Conservation (phyloP, 2,888 invertebrate species). For the Trissoscelio sp. region DNA sequence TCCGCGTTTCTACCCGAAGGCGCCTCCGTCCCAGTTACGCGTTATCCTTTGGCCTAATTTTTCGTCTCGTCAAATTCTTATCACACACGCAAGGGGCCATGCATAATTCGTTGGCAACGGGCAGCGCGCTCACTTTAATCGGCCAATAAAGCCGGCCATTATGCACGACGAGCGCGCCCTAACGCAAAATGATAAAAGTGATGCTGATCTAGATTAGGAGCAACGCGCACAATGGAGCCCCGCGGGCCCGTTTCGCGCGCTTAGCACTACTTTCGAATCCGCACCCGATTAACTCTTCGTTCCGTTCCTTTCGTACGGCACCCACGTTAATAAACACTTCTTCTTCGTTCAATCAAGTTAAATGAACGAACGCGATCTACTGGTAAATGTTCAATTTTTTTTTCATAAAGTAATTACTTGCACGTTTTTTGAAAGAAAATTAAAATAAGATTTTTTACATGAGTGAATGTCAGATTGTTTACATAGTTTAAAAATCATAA, state of each 20-base stretch:
- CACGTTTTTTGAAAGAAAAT: no score
- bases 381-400: no score
- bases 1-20: slow-evolving; percentile 46
- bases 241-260: slow-evolving; percentile 51
- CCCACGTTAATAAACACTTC: slow-evolving; percentile 9
- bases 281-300: slow-evolving; percentile 41
- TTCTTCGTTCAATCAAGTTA: slow-evolving; percentile 12
- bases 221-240: slow-evolving; percentile 47
- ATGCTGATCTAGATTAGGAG: slow-evolving; percentile 57
- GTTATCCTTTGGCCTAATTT: slow-evolving; percentile 56
- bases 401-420: no score
- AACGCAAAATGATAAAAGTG: slow-evolving; percentile 51
- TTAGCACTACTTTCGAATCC: slow-evolving; percentile 51
- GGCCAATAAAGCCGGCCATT: slow-evolving; percentile 37
- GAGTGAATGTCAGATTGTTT: no score
- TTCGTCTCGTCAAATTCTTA: slow-evolving; percentile 55
- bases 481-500: no score
- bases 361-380: background rate
- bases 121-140: slow-evolving; percentile 2
- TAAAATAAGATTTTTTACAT: no score
- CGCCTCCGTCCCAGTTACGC: slow-evolving; percentile 55
- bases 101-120: slow-evolving; percentile 38
- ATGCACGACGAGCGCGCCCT: slow-evolving; percentile 27
- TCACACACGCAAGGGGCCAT: slow-evolving; percentile 49
- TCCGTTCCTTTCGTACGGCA: slow-evolving; percentile 33